These are phyloP conservation scores for Lasioglossum oenotherae DNA, from an alignment of 2,888 invertebrate species.

Conservation along the genomic window DNA sequence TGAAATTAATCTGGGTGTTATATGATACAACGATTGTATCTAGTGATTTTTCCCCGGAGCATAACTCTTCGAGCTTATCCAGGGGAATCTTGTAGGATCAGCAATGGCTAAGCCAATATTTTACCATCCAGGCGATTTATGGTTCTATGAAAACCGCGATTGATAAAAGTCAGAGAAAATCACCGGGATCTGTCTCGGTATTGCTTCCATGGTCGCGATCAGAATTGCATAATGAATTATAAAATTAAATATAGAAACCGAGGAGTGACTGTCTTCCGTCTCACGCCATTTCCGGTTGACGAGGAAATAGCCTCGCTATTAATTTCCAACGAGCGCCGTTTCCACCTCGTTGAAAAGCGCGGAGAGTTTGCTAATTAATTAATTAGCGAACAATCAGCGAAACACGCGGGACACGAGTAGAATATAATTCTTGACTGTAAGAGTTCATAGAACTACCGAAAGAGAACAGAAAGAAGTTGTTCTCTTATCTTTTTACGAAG, in stretches of 20 bases:
- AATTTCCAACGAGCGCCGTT: conserved; percentile 1
- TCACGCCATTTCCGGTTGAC: conserved; percentile 1
- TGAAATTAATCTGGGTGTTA: conserved; percentile 11
- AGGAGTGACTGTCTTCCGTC: neutral
- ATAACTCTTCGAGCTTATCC: conserved; percentile 19
- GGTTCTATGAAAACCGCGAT: neutral
- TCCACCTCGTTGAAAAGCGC: neutral
- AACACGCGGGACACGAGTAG: too few relatives aligned
- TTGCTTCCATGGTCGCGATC: conserved; percentile 3
- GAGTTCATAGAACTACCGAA: neutral
- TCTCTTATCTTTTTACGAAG: neutral
- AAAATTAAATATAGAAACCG: conserved; percentile 18
- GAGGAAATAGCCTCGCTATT: conserved; percentile 12
- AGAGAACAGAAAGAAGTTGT: neutral
- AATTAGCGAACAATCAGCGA: neutral
- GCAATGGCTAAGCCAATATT: neutral
- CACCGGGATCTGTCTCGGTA: neutral
- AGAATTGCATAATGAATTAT: conserved; percentile 16
- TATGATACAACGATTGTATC: neutral
- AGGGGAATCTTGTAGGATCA: neutral
- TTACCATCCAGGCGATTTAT: conserved; percentile 14
- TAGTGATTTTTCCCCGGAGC: neutral
- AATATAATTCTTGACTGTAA: neutral
- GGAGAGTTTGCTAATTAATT: neutral
- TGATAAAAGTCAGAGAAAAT: neutral